Evolutionary conservation across 1,140 invertebrate genomes (phyloP), one percentile per base, ranked within the genome.

Genomic region (Hycleus phaleratus): DNA sequence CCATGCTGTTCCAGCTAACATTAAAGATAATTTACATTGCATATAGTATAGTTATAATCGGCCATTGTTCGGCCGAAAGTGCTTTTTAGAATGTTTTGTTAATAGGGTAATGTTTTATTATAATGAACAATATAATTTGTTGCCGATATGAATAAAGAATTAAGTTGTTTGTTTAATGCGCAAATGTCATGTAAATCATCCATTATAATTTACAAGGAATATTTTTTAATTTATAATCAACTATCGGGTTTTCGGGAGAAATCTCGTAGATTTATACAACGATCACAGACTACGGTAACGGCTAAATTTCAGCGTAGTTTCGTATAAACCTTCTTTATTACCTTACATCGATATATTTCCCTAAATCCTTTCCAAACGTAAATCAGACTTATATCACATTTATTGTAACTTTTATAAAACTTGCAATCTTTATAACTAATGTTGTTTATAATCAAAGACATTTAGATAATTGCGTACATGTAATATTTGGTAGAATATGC

Each of bases 321-420:
- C 63, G 47, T 53, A 64, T 68, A 68, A 68, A 61, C 64, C 62
- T 68, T 68, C 61, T 66, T 68, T 68, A 66, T 64, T 63, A 59
- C 61, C 58, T 57, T 61, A 58, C 62, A 62, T 57, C 64, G 64
- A 68, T 68, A 68, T 61, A 64, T 68, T 64, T 66, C 60, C 18
- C 58, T 59, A 60, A 62, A 62, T 65, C 60, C 58, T 55, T 53
- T 57, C 49, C 49, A 57, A 53, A 63, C 39, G 52, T 49, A 52
- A 18, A 18, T 18, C 18, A 18, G 18, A 18, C 12, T 12, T 12
- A 12, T 12, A 12, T 12, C 12, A 12, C 18, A 18, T 18, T 18
- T 18, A 18, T 18, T 39, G 40, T 52, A 43, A 52, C 18, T 1
- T 18, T 18, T 18, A 18, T 18, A 18, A 18, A 18, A 18, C 18